Percentiles rank a stretch among this genome's conserved stretches.
phyloP scores from a whole-genome alignment of 1,140 invertebrate species.

The Brachionus angularis region DNA sequence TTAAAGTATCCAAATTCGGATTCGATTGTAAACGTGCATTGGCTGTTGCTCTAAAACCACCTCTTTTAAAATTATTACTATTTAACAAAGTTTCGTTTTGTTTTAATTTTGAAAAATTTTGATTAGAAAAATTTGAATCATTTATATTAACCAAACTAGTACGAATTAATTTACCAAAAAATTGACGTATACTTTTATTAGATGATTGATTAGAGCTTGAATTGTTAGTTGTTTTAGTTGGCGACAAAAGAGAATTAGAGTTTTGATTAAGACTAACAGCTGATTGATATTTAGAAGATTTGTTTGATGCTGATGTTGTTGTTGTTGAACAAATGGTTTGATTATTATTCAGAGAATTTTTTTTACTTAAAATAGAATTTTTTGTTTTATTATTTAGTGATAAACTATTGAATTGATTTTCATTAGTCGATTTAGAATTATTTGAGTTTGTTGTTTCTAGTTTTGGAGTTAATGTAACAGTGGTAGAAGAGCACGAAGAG shows the following conservation, averaged over 20 bases:
- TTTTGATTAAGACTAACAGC: no score
- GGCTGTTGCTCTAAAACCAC: slow-evolving; percentile 35
- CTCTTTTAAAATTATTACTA: slow-evolving; percentile 4
- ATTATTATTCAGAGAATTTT: no score
- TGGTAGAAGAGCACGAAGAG: neutral
- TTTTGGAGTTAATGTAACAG: neutral
- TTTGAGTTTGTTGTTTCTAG: neutral
- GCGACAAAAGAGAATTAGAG: slow-evolving; percentile 1
- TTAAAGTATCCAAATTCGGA: slow-evolving; percentile 45
- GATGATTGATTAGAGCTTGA: no score
- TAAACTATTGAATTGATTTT: no score
- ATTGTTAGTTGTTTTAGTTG: neutral
- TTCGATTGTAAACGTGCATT: slow-evolving; percentile 14
- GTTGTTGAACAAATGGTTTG: no score
- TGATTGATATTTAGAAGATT: no score
- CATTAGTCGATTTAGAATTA: neutral
- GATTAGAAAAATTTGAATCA: neutral
- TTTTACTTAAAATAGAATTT: no score
- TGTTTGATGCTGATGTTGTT: no score
- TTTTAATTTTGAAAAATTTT: neutral
- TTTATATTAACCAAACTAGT: slow-evolving; percentile 40
- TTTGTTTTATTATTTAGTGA: no score
- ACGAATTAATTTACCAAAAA: slow-evolving; percentile 40
- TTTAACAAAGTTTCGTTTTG: neutral
- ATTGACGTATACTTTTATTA: slow-evolving; percentile 27